Evolutionary conservation across 2,888 invertebrate species (phyloP).

Genomic region (Eilema depressum): DNA sequence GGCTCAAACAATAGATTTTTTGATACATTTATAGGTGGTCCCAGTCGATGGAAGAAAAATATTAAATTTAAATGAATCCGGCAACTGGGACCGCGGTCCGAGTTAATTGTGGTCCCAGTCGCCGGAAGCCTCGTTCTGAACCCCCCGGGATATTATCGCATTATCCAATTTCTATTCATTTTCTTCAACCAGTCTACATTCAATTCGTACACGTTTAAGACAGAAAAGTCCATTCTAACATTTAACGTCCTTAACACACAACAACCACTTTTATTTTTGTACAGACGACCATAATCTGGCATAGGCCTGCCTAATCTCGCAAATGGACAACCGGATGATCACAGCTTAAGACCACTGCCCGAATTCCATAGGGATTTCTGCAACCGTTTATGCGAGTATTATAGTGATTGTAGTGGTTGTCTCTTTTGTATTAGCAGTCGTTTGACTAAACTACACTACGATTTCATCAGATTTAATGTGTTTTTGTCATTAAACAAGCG

Average conservation of each 20-base stretch:
- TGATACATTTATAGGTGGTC: too few relatives aligned
- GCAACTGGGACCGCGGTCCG: too few relatives aligned
- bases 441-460: too few relatives aligned
- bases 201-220: neutral
- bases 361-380: neutral
- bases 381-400: neutral
- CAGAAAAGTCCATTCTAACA: neutral
- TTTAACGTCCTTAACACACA: neutral
- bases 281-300: neutral
- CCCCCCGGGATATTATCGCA: neutral
- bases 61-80: too few relatives aligned
- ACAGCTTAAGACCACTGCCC: neutral
- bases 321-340: conserved; percentile 5
- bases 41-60: too few relatives aligned
- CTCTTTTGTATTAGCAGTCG: neutral
- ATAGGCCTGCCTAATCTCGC: neutral
- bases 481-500: too few relatives aligned
- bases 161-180: neutral
- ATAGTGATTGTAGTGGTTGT: neutral
- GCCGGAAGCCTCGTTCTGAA: too few relatives aligned
- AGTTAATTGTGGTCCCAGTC: too few relatives aligned
- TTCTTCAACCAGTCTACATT: neutral
- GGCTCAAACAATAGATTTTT: too few relatives aligned
- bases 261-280: conserved; percentile 5
- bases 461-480: too few relatives aligned